These are phyloP conservation scores for Megalopta genalis DNA, from an alignment of 1,140 invertebrate genomes.

Conservation along the genomic window DNA sequence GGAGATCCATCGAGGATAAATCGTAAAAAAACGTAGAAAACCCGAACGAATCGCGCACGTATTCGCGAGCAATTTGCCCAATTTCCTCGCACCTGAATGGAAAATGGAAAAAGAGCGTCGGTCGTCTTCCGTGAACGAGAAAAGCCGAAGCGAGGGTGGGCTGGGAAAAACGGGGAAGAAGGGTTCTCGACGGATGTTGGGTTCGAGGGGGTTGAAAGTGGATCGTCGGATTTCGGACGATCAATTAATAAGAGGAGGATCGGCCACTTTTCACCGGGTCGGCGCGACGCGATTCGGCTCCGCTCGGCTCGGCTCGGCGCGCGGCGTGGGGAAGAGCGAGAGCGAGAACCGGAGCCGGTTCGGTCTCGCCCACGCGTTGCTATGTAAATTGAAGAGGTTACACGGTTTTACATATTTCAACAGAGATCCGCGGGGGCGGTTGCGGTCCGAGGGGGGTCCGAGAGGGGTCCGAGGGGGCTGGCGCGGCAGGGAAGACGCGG, in stretches of 20 bases:
- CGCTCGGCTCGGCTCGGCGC: too few relatives aligned
- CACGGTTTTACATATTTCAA: constrained; percentile 80
- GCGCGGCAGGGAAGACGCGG: constrained; percentile 17
- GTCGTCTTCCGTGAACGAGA: constrained; percentile 7
- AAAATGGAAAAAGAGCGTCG: background rate
- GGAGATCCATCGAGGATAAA: too few relatives aligned
- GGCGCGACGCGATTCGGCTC: too few relatives aligned
- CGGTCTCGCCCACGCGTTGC: constrained; percentile 48
- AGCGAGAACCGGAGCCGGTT: background rate
- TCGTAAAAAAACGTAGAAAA: too few relatives aligned
- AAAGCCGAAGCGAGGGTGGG: background rate
- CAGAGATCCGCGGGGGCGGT: constrained; percentile 67
- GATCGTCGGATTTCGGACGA: constrained; percentile 53
- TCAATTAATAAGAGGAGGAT: constrained; percentile 61
- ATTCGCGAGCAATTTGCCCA: too few relatives aligned
- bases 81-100: too few relatives aligned
- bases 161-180: background rate
- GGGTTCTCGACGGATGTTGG: background rate
- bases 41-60: too few relatives aligned
- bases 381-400: constrained; percentile 81
- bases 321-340: background rate
- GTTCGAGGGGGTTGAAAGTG: constrained; percentile 2
- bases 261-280: constrained; percentile 72
- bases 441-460: too few relatives aligned
- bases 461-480: constrained; percentile 2